A percentile compares a stretch with the other conserved stretches of the same genome.
These are phyloP conservation scores for Vollenhovia emeryi DNA, from an alignment of 1,140 invertebrate species.

Conservation along the genomic window DNA sequence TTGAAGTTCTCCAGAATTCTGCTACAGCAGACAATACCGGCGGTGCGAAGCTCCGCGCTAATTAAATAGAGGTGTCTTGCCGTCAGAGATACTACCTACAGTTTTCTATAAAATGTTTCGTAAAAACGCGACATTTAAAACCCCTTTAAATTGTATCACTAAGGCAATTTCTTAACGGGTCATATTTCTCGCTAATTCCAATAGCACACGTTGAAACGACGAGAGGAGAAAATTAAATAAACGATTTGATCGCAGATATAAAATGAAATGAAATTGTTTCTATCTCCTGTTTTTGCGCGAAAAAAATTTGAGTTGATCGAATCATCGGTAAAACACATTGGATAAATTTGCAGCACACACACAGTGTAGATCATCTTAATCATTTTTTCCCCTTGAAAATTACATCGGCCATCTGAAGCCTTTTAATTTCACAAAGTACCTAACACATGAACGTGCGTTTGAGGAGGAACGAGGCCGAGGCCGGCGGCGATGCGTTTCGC, in stretches of 20 bases:
- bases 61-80: constrained; percentile 38
- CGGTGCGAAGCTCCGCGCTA: constrained; percentile 8
- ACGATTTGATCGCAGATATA: not conserved
- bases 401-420: not conserved
- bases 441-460: constrained; percentile 57
- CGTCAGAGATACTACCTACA: not conserved
- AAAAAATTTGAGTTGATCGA: not conserved
- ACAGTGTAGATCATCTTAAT: not conserved
- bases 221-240: not conserved
- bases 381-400: not conserved
- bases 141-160: not conserved
- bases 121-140: not conserved
- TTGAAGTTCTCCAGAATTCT: constrained; percentile 23
- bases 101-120: not conserved
- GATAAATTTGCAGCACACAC: not conserved
- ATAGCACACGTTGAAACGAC: not conserved
- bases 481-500: constrained; percentile 59
- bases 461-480: constrained; percentile 51
- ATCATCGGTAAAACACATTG: not conserved
- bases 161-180: not conserved
- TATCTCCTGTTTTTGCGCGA: not conserved
- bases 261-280: not conserved
- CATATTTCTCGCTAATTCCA: not conserved
- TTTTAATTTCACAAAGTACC: constrained; percentile 74
- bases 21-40: not conserved